Evolutionary conservation across 2,888 invertebrate species (phyloP), one percentile per base, ranked within the genome.

Genomic region (Agrotis puta): DNA sequence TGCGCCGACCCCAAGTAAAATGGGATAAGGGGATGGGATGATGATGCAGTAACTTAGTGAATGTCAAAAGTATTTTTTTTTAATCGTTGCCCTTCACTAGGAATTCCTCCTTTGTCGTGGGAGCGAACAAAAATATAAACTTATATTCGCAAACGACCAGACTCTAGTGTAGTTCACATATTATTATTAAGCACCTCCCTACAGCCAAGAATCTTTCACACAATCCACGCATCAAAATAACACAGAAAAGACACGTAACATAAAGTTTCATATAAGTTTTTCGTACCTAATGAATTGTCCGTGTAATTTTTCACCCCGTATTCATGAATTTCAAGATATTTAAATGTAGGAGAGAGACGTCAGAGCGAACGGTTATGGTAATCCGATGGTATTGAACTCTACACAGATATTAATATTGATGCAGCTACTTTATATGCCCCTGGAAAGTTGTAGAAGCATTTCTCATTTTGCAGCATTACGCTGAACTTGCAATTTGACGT

Each of bases 321-420:
- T 90, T 88, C 85, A 88, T 87, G 82, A 83, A 79, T 80, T 83
- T 89, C 87, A 89, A 88, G 85, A 82, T 85, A 91, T 91, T 91
- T 86, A 91, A 90, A 91, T 91, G 76, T 80, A 70, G 70, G 67
- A 84, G 20, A 79, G 64, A 68, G 87, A 90, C 91, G 91, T 92
- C 91, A 92, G 83, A 85, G 74, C 71, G 70, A 90, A 88, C 91
- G 87, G 89, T 89, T 91, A 89, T 90, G 89, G 78, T 88, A 91
- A 92, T 89, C 64, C 77, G 75, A 83, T 86, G 81, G 76, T 86
- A 87, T 88, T 91, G 88, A 88, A 90, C 88, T 88, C 81, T 50
- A 77, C 69, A 74, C 33, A 61, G 62, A 73, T 77, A 74, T 78
- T 80, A 77, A 75, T 78, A 81, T 84, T 78, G 66, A 84, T 73